phyloP scores from a whole-genome alignment of 1,140 invertebrate species.

The Maconellicoccus hirsutus region DNA sequence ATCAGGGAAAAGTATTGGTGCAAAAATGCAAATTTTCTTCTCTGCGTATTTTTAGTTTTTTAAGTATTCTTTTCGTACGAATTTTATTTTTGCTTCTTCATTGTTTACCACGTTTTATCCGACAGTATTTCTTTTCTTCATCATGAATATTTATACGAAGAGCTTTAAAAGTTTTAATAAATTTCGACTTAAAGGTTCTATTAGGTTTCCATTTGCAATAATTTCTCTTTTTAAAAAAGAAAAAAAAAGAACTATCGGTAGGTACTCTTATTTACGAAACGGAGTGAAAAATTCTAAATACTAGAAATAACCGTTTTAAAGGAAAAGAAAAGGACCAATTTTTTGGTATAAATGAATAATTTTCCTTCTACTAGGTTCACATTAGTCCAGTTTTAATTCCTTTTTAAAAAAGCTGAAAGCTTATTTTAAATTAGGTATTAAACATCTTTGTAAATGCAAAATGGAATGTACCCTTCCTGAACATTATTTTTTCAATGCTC shows the following conservation, averaged over 20 bases:
- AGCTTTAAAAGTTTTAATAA: constrained; percentile 22
- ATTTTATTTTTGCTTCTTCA: constrained; percentile 11
- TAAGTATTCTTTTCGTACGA: constrained; percentile 17
- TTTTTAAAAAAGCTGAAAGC: too few relatives aligned
- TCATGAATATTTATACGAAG: constrained; percentile 16
- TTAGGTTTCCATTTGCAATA: constrained; percentile 22
- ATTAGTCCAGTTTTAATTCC: too few relatives aligned
- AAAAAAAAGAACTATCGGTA: not conserved
- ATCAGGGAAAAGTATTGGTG: not conserved
- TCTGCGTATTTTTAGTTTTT: constrained; percentile 3
- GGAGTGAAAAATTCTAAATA: too few relatives aligned
- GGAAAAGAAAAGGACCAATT: too few relatives aligned
- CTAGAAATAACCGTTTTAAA: too few relatives aligned
- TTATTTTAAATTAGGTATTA: too few relatives aligned
- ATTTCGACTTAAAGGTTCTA: constrained; percentile 20
- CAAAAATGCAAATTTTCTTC: constrained; percentile 17
- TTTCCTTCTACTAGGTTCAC: too few relatives aligned
- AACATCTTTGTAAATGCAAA: too few relatives aligned
- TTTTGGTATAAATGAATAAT: too few relatives aligned
- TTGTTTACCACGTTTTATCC: constrained; percentile 20
- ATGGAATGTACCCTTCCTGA: too few relatives aligned
- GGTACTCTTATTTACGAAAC: not conserved
- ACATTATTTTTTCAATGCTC: too few relatives aligned
- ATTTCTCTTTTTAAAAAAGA: constrained; percentile 1
- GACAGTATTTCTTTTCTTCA: not conserved